phyloP scores from a whole-genome alignment of 1,140 invertebrate genomes.

The Drosophila pseudoobscura region DNA sequence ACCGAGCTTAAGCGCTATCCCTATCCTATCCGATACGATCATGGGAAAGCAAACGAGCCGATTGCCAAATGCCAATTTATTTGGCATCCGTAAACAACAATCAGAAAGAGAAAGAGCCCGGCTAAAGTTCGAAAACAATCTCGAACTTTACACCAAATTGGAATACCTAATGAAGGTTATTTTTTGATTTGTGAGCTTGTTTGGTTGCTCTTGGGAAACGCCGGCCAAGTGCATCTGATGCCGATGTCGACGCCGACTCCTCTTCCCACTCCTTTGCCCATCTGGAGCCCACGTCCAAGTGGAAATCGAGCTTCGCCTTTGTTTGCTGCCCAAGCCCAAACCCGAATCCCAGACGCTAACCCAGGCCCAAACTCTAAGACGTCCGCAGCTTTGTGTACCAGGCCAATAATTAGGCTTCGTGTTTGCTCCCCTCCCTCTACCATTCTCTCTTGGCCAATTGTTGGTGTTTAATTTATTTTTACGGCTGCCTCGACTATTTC shows the following conservation, averaged over 20 bases:
- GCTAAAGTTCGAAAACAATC: constrained; percentile 1
- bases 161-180: constrained; percentile 44
- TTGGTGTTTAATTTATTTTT: constrained; percentile 52
- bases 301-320: constrained; percentile 31
- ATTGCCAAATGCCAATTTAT: constrained; percentile 72
- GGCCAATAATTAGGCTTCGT: constrained; percentile 58
- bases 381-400: constrained; percentile 47
- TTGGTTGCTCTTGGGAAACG: constrained; percentile 17
- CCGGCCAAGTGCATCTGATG: constrained; percentile 23
- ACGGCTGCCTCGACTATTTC: constrained; percentile 36
- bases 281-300: constrained; percentile 22
- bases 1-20: constrained; percentile 22
- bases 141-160: constrained; percentile 28
- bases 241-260: constrained; percentile 19
- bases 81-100: constrained; percentile 52
- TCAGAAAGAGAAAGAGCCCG: constrained; percentile 21
- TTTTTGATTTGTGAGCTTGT: constrained; percentile 41
- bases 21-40: constrained; percentile 17
- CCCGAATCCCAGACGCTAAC: neutral
- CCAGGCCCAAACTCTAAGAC: too few species aligned
- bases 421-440: constrained; percentile 19
- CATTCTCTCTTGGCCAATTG: neutral
- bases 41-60: constrained; percentile 47
- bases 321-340: neutral
- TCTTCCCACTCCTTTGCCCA: constrained; percentile 8